Evolutionary conservation across 2,888 invertebrate species (phyloP), one percentile per base, ranked within the genome.

Genomic region (Zonitis immaculata): DNA sequence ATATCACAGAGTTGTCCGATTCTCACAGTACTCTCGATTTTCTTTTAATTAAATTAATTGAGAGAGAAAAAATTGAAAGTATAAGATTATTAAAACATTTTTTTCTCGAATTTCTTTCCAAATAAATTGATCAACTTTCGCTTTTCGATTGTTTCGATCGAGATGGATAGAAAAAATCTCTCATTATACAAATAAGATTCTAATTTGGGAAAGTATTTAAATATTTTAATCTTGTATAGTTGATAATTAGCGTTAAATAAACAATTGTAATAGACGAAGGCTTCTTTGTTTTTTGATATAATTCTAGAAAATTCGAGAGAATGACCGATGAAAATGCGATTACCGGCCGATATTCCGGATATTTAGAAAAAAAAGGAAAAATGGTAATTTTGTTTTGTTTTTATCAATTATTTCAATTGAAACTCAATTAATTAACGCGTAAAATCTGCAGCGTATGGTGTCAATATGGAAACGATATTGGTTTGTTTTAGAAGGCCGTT

Each of bases 401-500:
- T 16, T 3, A n/a, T 28, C n/a, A 32, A 14, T 16, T 11, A 12
- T 46, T 11, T 11, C 16, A 22, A 22, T 22, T 22, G 3, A 22
- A 22, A 5, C 22, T 4, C 5, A 22, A 22, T 22, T 22, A 35
- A 35, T 8, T 35, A 2, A 16, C 4, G 43, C 22, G n/a, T 22
- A 42, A 42, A n/a, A n/a, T n/a, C 71, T 70, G 47, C 53, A 77
- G 77, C 69, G 73, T 61, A 69, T 75, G 73, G 74, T 76, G 51
- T 70, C 74, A 30, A 73, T 76, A 1, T 81, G 80, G 79, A 79
- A 78, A 62, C 76, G 76, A 55, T 78, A 78, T 65, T 81, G 80
- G 80, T 81, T 80, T 59, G 80, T 81, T 1, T 64, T 81, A 51
- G 79, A 81, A 66, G 80, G 79, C 14, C 72, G 78, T 32, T 69